These are phyloP conservation scores for Benitochromis conjunctus DNA, from an alignment of 2,113 vertebrate genomes.

Conservation along the genomic window DNA sequence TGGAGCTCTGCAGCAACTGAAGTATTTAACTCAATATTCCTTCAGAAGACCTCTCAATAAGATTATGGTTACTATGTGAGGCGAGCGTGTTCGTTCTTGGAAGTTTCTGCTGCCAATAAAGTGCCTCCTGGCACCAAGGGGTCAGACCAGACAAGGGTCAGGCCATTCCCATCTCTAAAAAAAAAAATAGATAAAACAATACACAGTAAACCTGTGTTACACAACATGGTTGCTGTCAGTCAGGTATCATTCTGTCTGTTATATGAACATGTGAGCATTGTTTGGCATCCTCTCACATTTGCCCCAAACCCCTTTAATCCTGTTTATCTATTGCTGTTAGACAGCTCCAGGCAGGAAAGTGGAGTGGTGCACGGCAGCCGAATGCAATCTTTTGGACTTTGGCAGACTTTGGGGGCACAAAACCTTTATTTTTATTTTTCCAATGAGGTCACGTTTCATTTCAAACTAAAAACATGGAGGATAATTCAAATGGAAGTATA, in stretches of 20 bases:
- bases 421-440: background rate
- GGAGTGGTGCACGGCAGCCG: background rate
- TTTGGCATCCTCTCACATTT: background rate
- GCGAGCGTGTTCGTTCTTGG: background rate
- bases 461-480: background rate
- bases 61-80: conserved; percentile 21
- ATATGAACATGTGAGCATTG: background rate
- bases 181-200: background rate
- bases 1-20: conserved; percentile 10
- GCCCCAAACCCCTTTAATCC: background rate
- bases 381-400: background rate
- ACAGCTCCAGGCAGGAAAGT: background rate
- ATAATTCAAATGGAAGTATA: background rate
- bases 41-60: conserved; percentile 28
- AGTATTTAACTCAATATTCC: conserved; percentile 37
- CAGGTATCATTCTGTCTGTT: background rate
- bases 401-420: background rate
- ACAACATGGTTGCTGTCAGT: background rate
- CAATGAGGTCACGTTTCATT: background rate
- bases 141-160: conserved; percentile 22
- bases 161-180: conserved; percentile 28
- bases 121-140: conserved; percentile 9
- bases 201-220: background rate
- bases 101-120: background rate
- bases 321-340: background rate